These are phyloP conservation scores for Pangasius mekongensis DNA, from an alignment of 2,797 vertebrate species.

Conservation along the genomic window DNA sequence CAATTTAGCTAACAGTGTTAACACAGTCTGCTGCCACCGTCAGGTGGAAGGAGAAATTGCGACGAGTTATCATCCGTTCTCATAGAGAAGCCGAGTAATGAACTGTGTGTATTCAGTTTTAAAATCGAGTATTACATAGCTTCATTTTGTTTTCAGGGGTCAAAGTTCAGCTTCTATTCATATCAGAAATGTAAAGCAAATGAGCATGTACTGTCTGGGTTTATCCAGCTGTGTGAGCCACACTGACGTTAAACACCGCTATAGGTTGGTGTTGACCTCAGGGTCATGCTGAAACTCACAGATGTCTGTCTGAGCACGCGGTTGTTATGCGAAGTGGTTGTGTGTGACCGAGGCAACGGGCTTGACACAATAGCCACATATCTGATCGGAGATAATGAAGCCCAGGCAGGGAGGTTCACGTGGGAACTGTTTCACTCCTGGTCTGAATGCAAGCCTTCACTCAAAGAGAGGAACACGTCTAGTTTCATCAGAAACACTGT, in stretches of 20 bases:
- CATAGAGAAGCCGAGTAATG: neutral
- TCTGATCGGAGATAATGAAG: constrained; percentile 66
- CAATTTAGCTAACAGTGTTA: neutral
- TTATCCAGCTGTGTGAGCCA: constrained; percentile 47
- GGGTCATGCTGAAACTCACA: constrained; percentile 52
- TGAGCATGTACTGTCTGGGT: neutral
- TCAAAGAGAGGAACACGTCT: neutral
- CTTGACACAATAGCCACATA: constrained; percentile 67
- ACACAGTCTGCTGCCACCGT: neutral
- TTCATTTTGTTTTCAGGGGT: neutral
- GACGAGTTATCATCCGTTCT: neutral
- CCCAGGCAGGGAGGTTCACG: constrained; percentile 62
- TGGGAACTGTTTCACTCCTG: constrained; percentile 64
- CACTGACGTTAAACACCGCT: constrained; percentile 38
- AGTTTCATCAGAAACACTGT: too few species aligned
- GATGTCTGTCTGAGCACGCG: constrained; percentile 37
- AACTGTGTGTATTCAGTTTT: neutral
- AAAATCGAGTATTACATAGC: neutral
- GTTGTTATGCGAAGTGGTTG: constrained; percentile 59
- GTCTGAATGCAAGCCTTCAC: neutral
- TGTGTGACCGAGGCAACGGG: constrained; percentile 57
- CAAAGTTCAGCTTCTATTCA: constrained; percentile 4
- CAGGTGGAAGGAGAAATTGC: neutral
- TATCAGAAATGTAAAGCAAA: constrained; percentile 12
- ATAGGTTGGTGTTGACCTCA: constrained; percentile 48